These are phyloP conservation scores for Polymixis lichenea DNA, from an alignment of 2,888 invertebrate species.

Conservation along the genomic window DNA sequence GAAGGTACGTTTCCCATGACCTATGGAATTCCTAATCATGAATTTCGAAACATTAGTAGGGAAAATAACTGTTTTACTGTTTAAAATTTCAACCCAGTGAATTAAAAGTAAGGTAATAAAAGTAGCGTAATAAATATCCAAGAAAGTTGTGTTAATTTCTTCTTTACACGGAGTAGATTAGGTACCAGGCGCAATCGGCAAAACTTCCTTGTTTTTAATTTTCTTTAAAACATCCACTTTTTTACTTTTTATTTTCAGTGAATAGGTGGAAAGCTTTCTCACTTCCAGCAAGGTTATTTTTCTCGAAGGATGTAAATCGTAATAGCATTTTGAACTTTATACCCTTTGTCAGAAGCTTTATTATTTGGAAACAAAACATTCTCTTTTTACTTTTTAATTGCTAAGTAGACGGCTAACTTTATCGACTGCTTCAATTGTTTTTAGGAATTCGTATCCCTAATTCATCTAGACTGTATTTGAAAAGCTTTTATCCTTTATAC, in stretches of 20 bases:
- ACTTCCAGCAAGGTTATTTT: conserved; percentile 86
- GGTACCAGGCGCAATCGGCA: conserved; percentile 86
- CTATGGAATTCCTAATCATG: conserved; percentile 4
- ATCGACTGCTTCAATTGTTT: conserved; percentile 76
- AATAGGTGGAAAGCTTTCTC: conserved; percentile 87
- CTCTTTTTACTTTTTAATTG: conserved; percentile 84
- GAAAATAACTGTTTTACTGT: conserved; percentile 69
- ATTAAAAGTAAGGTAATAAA: conserved; percentile 83
- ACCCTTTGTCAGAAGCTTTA: conserved; percentile 74
- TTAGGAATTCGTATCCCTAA: conserved; percentile 72
- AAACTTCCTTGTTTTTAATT: conserved; percentile 90
- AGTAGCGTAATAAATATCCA: conserved; percentile 90
- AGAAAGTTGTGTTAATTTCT: conserved; percentile 90
- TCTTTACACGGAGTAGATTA: conserved; percentile 89
- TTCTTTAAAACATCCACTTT: conserved; percentile 90
- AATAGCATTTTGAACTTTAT: conserved; percentile 80
- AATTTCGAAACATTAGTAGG: conserved; percentile 33
- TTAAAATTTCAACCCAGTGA: conserved; percentile 81
- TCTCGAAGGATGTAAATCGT: conserved; percentile 79
- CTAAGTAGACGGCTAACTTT: conserved; percentile 80
- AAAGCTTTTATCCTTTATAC: conserved; percentile 58
- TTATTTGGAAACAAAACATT: conserved; percentile 75
- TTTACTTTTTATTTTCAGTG: conserved; percentile 87
- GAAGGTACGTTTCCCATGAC: neutral
- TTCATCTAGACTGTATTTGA: conserved; percentile 65